Base-by-base conservation (phyloP, 2,888 invertebrate genomes). In the Epistrophe eligans region DNA sequence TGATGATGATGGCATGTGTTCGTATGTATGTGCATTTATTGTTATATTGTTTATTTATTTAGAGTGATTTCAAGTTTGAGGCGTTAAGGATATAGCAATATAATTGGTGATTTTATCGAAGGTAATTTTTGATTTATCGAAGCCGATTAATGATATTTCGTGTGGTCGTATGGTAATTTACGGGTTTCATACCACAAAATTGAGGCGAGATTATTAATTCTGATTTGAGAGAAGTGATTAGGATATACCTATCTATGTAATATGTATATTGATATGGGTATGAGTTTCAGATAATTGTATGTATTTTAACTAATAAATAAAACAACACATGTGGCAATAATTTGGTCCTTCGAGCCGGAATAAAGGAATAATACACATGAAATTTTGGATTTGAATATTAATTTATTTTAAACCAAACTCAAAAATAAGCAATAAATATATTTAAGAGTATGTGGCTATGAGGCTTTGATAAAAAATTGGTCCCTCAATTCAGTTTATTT, bases 121-220 rank as follows among this genome's bases (percentile, higher is more conserved):
- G 66, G 81, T 77, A 77, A 74, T 79, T 87, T 87, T 87, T 87
- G 87, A 87, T 87, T 87, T 87, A 87, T 83, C 87, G 87, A 32
- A 79, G 83, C 74, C 87, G 79, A 87, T 87, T 87, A 87, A 83
- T 60, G 79, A 55, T 40, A 79, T 71, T 62, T 40, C 24, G 74
- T 43, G 73, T 43, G 73, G 73, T 73, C 73, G 83, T 72, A 52
- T 64, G 79, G 60, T 87, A 76, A 83, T 83, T 87, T 82, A 87
- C 79, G 77, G 35, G 35, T 50, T 70, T 55, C 52, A 55, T n/a
- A 55, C 70, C 70, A 43, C 70, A 70, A 50, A 79, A 76, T 50
- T 79, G 76, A 83, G 71, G 83, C 79, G 48, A 55, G 45, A 72
- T 87, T 79, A 87, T 83, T 83, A 87, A 87, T 87, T 87, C 79